Evolutionary conservation across 1,140 invertebrate genomes (phyloP), one percentile per base, ranked within the genome.

Genomic region (Aphaenogaster rudis): DNA sequence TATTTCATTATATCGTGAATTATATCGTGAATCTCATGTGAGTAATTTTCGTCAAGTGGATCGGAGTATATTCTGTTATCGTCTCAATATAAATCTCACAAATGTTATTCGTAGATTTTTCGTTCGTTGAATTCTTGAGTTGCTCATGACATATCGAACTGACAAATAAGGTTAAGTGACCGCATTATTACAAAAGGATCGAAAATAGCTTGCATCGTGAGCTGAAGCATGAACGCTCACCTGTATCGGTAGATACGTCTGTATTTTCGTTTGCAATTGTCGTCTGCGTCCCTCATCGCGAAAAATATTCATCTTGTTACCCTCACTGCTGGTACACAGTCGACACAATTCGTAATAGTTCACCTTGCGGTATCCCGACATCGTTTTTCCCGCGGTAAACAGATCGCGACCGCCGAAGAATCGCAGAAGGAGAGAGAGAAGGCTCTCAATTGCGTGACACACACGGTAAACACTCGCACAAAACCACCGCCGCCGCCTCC

Each of bases 261-360:
- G 95, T 71, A 97, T 97, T 94, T 97, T 97, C 17, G 94, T 95
- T 86, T 96, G 96, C 7, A 97, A 93, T 89, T 97, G 96, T 88
- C 96, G 96, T 89, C 96, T 96, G 45, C 96, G 95, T 36, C 97
- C 97, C 88, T 97, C 97, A 39, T 96, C 96, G 13, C 96, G 96
- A 90, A 97, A 97, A 82, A 97, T 97, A 91, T 97, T 96, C 82
- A 97, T 96, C 93, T 97, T 97, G 84, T 93, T 95, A 72, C 97
- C 96, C 86, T 96, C 96, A 91, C 96, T 97, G 48, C 96, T 96
- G 15, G 97, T 97, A 93, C 97, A 97, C 59, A 97, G 95, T 90
- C 97, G 96, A 91, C 97, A 97, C 74, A 97, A 94, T 94, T 97
- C 97, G 91, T 97, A 97, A 93, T 97, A 97, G 94, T 97, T 97